Conservation (phyloP, 1,140 invertebrate species). For the Mylabris phalerata region DNA sequence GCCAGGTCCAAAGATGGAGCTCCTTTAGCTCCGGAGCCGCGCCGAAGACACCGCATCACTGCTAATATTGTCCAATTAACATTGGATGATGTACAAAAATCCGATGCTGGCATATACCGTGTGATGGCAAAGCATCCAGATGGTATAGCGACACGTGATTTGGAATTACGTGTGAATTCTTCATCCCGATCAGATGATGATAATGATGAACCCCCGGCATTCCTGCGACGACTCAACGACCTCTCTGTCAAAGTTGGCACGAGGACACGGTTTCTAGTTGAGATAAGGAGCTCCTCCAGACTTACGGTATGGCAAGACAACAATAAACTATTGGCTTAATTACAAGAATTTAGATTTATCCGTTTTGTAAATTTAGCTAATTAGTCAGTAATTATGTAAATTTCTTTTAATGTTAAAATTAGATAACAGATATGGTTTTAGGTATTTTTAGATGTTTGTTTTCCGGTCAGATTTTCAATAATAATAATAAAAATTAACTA, state of each 20-base stretch:
- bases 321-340: background rate
- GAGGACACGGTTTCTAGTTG: slow-evolving; percentile 71
- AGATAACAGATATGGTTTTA: too few relatives aligned
- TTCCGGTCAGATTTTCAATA: too few relatives aligned
- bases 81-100: slow-evolving; percentile 47
- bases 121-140: slow-evolving; percentile 49
- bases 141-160: slow-evolving; percentile 39
- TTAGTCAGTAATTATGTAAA: too few relatives aligned
- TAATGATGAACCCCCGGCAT: slow-evolving; percentile 66
- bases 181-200: slow-evolving; percentile 28
- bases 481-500: too few relatives aligned
- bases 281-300: slow-evolving; percentile 70
- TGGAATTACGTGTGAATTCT: slow-evolving; percentile 35
- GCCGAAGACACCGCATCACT: slow-evolving; percentile 28
- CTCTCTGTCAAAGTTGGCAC: slow-evolving; percentile 80
- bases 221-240: slow-evolving; percentile 68
- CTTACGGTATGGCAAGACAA: slow-evolving; percentile 54
- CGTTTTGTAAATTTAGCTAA: too few relatives aligned
- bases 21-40: slow-evolving; percentile 30
- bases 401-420: too few relatives aligned
- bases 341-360: background rate
- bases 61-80: slow-evolving; percentile 48
- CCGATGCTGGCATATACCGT: slow-evolving; percentile 51
- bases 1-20: slow-evolving; percentile 39
- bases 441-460: too few relatives aligned